Percentiles rank a stretch among this genome's conserved stretches.
These are phyloP conservation scores for Australoheros facetus DNA, from an alignment of 2,797 vertebrate genomes.

Conservation along the genomic window DNA sequence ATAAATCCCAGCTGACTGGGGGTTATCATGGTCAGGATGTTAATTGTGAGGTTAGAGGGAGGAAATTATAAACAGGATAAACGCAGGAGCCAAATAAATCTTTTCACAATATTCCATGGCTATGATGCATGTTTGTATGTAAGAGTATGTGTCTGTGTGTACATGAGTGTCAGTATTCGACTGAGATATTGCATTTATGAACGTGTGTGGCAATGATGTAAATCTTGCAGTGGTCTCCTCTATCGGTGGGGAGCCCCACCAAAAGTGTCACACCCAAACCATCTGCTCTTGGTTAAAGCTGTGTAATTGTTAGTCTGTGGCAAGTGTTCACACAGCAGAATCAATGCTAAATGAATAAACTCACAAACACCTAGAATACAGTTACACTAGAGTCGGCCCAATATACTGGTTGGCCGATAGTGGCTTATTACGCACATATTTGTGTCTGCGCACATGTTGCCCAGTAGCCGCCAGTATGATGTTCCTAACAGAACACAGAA, in stretches of 20 bases:
- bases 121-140: constrained; percentile 1
- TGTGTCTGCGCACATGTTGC: background rate
- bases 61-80: constrained; percentile 46
- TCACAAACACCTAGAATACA: constrained; percentile 21
- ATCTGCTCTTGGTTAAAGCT: constrained; percentile 75
- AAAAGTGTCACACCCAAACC: constrained; percentile 62
- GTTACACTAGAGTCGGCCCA: background rate
- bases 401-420: background rate
- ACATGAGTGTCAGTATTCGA: constrained; percentile 4
- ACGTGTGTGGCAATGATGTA: constrained; percentile 47
- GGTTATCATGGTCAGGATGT: constrained; percentile 46
- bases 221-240: constrained; percentile 51
- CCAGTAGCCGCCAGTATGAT: background rate
- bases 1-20: background rate
- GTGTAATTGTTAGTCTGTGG: constrained; percentile 65
- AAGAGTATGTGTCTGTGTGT: background rate
- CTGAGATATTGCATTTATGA: constrained; percentile 20
- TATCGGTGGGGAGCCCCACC: constrained; percentile 57
- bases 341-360: constrained; percentile 37
- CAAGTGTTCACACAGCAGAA: constrained; percentile 61
- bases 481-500: background rate
- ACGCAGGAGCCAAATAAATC: constrained; percentile 50
- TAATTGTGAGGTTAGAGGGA: constrained; percentile 46
- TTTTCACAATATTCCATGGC: background rate
- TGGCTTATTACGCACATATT: background rate